phyloP scores from a whole-genome alignment of 2,113 vertebrate genomes.

The Catagonus wagneri region DNA sequence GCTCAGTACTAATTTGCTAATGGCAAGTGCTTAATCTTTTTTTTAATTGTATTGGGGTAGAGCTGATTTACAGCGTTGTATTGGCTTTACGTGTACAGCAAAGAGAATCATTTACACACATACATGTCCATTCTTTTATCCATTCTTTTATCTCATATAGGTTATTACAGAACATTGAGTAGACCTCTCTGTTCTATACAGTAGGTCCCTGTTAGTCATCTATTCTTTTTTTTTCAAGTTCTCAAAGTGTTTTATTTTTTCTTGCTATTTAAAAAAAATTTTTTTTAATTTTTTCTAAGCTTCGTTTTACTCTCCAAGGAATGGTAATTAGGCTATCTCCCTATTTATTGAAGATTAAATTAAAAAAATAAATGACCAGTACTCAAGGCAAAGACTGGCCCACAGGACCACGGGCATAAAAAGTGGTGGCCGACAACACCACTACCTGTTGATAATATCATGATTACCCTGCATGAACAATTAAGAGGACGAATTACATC shows the following conservation, averaged over 20 bases:
- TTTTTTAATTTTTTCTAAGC: background rate
- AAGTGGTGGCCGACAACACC: background rate
- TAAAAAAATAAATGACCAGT: background rate
- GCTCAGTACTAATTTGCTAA: background rate
- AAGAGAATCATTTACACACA: no score
- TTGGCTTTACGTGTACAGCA: no score
- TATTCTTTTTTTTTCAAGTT: no score
- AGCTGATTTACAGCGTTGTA: no score
- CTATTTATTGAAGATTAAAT: slow-evolving; percentile 30
- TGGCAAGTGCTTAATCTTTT: background rate
- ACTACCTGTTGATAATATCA: background rate
- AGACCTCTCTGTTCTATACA: no score
- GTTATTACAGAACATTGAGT: no score
- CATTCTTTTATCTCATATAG: no score
- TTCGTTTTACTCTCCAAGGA: background rate
- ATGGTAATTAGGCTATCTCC: background rate
- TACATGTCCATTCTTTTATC: no score
- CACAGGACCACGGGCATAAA: background rate
- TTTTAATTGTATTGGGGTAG: no score
- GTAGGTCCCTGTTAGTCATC: no score
- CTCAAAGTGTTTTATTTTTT: no score
- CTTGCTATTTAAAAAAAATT: no score
- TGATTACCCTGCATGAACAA: background rate
- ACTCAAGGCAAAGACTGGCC: background rate
- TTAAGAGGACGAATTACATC: background rate